Base-by-base conservation (phyloP, 2,888 invertebrate species). In the Caenorhabditis sp. region DNA sequence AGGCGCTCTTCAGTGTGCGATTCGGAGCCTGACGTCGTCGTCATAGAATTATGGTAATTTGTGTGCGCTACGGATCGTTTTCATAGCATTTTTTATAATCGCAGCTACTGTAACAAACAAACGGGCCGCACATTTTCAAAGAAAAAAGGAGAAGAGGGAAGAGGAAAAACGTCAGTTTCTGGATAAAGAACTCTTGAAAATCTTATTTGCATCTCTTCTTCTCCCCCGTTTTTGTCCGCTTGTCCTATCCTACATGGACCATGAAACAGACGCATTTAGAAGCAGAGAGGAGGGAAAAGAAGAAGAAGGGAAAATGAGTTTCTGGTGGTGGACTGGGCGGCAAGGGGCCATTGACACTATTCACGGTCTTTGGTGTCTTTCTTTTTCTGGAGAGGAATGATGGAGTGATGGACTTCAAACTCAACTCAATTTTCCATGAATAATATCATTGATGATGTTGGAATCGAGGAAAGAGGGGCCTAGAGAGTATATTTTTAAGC, bases 141-240 rank as follows among this genome's bases (percentile, higher is more conserved):
- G 27, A 39, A 39, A 50, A 56, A 22, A 7, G 11, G 15, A 43
- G 55, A 50, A 39, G 58, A 27, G 24, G 37, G 39, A 8, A 39
- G 22, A 32, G 27, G 13, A 20, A 45, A 22, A 26, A 27, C 30
- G 4, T 35, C 6, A 13, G 35, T 45, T 68, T 11, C 9, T 27
- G 58, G 68, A 68, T 59, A 59, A 66, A 66, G 56, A 66, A 66
- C 66, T 66, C 66, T 66, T 55, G 56, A 66, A 66, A 66, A 66
- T 66, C 66, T 66, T 66, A 66, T 66, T 66, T 66, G 66, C 66
- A n/a, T n/a, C n/a, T n/a, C 48, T 66, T 66, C 13, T 62, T 41
- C 41, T 30, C 43, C 37, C 39, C 26, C 30, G 22, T 55, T 32
- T 46, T 17, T 27, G 20, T 62, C 15, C 35, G 9, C 17, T n/a